Evolutionary conservation across 2,888 invertebrate genomes (phyloP), one percentile per base, ranked within the genome.

Genomic region (Pachycephus smyrnensis): DNA sequence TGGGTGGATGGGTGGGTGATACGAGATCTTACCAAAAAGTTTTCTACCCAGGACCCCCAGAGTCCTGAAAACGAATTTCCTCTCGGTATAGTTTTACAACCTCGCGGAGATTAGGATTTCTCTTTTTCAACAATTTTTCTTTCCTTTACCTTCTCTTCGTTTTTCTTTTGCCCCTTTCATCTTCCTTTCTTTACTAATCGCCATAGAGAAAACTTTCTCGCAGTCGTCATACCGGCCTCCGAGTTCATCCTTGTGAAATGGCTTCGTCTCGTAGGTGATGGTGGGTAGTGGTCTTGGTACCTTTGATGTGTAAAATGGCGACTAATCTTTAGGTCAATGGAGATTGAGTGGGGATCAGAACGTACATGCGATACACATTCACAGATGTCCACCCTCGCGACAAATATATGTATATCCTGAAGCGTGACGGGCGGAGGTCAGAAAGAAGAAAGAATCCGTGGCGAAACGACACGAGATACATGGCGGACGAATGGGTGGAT

Each of bases 61-160:
- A 31, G 31, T 32, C 12, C 4, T 71, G 30, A 30, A 71, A 71
- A 71, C 71, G 31, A 71, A 71, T 71, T 32, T 71, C 12, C 31
- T 71, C 23, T 30, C 32, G 83, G 84, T 73, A 69, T 73, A 80
- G 79, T 75, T 77, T 71, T 73, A 73, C 80, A 80, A 75, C 81
- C 80, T 82, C 78, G 80, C 23, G 33, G 23, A 73, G 74, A 36
- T 73, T 73, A 73, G 36, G 71, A 15, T 71, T 71, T 71, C 71
- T 32, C 71, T 15, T 23, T 15, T 23, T 68, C 23, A 68, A 71
- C 32, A 9, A 30, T 23, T 23, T 23, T 40, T 23, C 23, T 40
- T 23, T 55, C 23, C 23, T 55, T 55, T 23, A 23, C 23, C 40
- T 23, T 55, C 23, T 55, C 0, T 23, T 23, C 23, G 4, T 9